phyloP scores from a whole-genome alignment of 2,113 vertebrate species.

The Benthochromis sp. region DNA sequence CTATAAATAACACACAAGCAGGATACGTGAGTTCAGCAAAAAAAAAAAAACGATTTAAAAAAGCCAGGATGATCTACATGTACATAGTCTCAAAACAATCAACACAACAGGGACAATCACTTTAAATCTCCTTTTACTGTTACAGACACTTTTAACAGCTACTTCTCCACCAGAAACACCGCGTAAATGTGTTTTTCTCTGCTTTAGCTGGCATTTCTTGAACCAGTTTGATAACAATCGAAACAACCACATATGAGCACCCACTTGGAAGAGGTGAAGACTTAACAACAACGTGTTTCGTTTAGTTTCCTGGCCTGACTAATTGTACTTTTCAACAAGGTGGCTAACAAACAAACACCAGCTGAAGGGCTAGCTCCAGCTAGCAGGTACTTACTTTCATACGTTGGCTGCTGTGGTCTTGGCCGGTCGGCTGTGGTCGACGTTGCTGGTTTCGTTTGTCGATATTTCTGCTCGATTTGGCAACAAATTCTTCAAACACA shows the following conservation, averaged over 20 bases:
- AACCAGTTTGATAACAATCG: background rate
- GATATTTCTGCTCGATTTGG: background rate
- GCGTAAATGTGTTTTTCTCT: background rate
- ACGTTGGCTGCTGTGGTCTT: background rate
- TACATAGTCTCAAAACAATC: background rate
- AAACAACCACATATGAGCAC: background rate
- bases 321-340: background rate
- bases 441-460: background rate
- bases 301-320: background rate
- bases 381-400: conserved; percentile 35
- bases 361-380: background rate
- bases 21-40: background rate
- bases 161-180: background rate
- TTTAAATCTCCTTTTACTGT: background rate
- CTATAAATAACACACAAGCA: background rate
- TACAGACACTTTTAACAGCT: background rate
- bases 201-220: background rate
- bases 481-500: background rate
- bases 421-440: background rate
- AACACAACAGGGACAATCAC: background rate
- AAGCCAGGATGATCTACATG: background rate
- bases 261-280: background rate
- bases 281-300: background rate
- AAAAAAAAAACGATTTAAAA: background rate
- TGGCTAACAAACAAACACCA: background rate